phyloP scores from a whole-genome alignment of 2,797 vertebrate species.

The Oreochromis mossambicus region DNA sequence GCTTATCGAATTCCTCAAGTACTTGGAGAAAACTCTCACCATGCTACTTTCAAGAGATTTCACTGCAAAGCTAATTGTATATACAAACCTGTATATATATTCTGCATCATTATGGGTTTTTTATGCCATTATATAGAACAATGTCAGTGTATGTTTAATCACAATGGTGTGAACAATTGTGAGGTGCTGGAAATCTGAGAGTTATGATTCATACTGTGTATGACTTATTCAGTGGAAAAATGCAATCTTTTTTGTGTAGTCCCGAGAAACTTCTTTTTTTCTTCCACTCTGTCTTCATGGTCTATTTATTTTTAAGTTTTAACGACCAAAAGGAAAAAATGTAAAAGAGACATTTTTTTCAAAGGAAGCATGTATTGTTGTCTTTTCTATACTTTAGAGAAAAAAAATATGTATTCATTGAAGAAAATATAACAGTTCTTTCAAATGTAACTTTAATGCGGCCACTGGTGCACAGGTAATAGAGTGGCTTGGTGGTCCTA shows the following conservation, averaged over 20 bases:
- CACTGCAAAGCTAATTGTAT: not conserved
- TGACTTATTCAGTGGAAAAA: not conserved
- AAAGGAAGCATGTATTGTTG: not conserved
- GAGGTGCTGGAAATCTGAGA: not conserved
- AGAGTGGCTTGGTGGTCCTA: not conserved
- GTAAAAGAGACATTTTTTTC: not conserved
- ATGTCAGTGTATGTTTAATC: not conserved
- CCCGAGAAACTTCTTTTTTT: not conserved
- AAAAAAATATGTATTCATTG: not conserved
- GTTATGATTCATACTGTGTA: not conserved
- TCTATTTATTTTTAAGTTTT: not conserved
- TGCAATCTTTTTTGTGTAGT: not conserved
- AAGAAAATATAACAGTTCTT: not conserved
- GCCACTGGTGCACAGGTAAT: not conserved
- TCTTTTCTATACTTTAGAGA: not conserved
- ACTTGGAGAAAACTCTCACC: constrained; percentile 90
- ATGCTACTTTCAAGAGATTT: constrained; percentile 89
- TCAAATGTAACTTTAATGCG: not conserved
- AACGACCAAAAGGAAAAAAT: accelerated
- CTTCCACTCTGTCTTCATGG: not conserved
- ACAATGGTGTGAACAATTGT: not conserved
- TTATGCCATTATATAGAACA: not conserved
- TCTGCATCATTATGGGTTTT: not conserved
- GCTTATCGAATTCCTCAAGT: constrained; percentile 93
- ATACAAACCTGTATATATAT: not conserved